Percentiles rank a stretch among this genome's conserved stretches.
Evolutionary conservation across 2,888 invertebrate genomes (phyloP).

Genomic region (Molorchus minor): DNA sequence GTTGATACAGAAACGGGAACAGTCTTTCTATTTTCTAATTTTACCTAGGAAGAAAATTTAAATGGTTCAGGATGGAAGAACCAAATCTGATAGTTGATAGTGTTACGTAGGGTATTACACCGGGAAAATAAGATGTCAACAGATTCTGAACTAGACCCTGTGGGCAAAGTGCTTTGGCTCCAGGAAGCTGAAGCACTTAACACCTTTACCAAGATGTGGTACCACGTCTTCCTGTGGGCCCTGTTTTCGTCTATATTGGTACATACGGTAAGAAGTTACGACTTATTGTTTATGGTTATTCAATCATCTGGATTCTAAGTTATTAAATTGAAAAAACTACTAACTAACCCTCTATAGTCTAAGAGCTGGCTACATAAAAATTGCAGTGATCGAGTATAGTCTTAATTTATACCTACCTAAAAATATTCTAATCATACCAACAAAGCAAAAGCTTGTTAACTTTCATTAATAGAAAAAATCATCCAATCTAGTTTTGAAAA

Average conservation of each 20-base stretch:
- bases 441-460: too few relatives aligned
- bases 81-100: conserved; percentile 43
- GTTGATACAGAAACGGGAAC: neutral
- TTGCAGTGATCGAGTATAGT: too few relatives aligned
- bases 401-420: too few relatives aligned
- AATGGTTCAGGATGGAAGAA: conserved; percentile 41
- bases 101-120: too few relatives aligned
- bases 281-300: too few relatives aligned
- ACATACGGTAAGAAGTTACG: conserved; percentile 69
- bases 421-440: too few relatives aligned
- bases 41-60: conserved; percentile 2
- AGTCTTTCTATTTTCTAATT: neutral
- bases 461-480: too few relatives aligned
- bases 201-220: conserved; percentile 94
- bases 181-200: conserved; percentile 65
- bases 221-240: conserved; percentile 95
- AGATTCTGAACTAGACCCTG: conserved; percentile 55
- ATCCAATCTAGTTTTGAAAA: too few relatives aligned
- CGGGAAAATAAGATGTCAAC: conserved; percentile 54
- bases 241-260: conserved; percentile 93
- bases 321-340: too few relatives aligned
- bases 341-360: too few relatives aligned
- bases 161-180: conserved; percentile 57
- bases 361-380: too few relatives aligned
- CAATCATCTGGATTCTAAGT: too few relatives aligned